Evolutionary conservation across 2,113 vertebrate species (phyloP), one percentile per base, ranked within the genome.

Genomic region (Mormyrus iriodes): DNA sequence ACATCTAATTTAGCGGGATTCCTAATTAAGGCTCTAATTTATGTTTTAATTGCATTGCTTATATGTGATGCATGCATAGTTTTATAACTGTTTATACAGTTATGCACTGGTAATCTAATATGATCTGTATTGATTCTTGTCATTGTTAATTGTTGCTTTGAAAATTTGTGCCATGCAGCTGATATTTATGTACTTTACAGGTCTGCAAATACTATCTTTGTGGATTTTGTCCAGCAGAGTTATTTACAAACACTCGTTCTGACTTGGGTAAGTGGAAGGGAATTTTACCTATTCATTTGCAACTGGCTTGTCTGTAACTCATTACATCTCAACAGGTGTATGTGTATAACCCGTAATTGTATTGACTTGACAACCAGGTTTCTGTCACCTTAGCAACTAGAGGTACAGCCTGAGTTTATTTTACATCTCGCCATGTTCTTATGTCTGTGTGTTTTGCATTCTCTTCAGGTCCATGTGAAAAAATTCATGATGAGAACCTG

Each of bases 401-500:
- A 6, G 73, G 73, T 76, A 39, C 35, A 76, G 15, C 31, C 31
- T 42, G 15, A 6, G 73, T 76, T 76, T 76, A 35, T 35, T 19
- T 42, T 35, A 39, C 73, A 42, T 79, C 73, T 79, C 35, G 19
- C 3, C 0, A 79, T 79, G 27, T 69, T 69, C 27, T 69, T 31
- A 42, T 79, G 31, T 27, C n/a, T 39, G 13, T 42, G 31, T 42
- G 15, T 79, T 42, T 79, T 79, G 15, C 15, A 4, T 79, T 39
- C 52, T 86, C 90, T 90, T 0, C 86, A 99, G 98, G 98, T 89
- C 98, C 98, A 2, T 99, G 98, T 97, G 98, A 99, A 96, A 99
- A 99, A 95, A 99, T 99, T 92, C 98, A 99, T 19, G 98, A 99
- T 94, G 98, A 99, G 95, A 99, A 99, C 92, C 94, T 99, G 46